Percentiles rank a stretch among this genome's conserved stretches.
Conservation (phyloP, 2,113 vertebrate species). For the Prionailurus viverrinus region DNA sequence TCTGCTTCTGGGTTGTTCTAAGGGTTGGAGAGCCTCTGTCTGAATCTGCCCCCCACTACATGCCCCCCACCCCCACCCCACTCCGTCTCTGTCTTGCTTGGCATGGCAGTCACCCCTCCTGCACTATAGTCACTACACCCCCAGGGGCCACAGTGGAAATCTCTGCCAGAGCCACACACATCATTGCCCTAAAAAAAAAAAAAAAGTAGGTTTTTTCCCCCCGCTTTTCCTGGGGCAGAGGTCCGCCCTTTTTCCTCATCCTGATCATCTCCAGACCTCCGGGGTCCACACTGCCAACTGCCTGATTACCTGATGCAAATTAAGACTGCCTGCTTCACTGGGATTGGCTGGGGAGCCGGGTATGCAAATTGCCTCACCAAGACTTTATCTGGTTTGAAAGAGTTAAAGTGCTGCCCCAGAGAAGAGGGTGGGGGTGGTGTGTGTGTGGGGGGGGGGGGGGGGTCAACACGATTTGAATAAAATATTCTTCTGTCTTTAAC, state of each 20-base stretch:
- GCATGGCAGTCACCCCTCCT: neutral
- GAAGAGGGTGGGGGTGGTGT: neutral
- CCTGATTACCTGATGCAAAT: conserved; percentile 93
- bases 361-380: conserved; percentile 91
- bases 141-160: neutral
- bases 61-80: neutral
- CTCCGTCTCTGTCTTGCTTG: neutral
- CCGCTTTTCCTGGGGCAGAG: conserved; percentile 65
- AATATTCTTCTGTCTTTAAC: conserved; percentile 76
- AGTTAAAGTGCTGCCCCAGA: conserved; percentile 83
- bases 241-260: conserved; percentile 78
- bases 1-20: neutral
- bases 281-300: conserved; percentile 61
- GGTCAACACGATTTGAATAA: conserved; percentile 85
- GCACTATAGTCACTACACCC: neutral
- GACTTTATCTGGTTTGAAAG: conserved; percentile 79
- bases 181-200: neutral
- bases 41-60: too few species aligned
- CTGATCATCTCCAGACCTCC: conserved; percentile 81
- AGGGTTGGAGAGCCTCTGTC: neutral
- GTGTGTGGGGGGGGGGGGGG: neutral
- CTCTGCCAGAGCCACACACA: neutral
- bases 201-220: neutral
- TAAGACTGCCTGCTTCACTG: conserved; percentile 77
- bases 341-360: conserved; percentile 89